phyloP scores from a whole-genome alignment of 2,888 invertebrate genomes.

The Steinernema scapterisci region DNA sequence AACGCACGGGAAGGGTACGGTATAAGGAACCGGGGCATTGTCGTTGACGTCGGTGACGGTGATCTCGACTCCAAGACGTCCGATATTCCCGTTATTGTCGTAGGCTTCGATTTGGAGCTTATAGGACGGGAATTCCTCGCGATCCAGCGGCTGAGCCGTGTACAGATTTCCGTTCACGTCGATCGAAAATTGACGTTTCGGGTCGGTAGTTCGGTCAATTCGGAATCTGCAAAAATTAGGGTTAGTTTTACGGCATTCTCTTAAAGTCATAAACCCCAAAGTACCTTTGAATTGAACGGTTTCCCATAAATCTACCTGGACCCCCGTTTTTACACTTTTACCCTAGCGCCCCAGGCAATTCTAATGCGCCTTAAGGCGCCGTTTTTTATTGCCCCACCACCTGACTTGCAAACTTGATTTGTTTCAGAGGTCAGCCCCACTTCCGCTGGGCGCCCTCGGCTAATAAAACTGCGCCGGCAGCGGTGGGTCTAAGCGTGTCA shows the following conservation, averaged over 20 bases:
- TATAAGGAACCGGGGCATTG: slow-evolving; percentile 85
- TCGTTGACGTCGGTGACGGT: slow-evolving; percentile 80
- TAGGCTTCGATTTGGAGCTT: slow-evolving; percentile 91
- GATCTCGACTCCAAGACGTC: slow-evolving; percentile 79
- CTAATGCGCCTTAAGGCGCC: neutral
- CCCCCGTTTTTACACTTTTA: slow-evolving; percentile 1
- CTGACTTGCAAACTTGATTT: neutral
- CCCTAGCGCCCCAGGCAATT: no score
- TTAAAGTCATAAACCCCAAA: neutral
- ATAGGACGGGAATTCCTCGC: slow-evolving; percentile 92
- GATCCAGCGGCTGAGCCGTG: slow-evolving; percentile 86
- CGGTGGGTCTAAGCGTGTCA: no score
- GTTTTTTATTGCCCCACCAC: neutral
- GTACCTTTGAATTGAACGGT: slow-evolving; percentile 16
- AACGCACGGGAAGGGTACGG: slow-evolving; percentile 87
- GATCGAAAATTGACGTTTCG: slow-evolving; percentile 89
- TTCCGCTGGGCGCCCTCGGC: neutral
- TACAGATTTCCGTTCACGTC: slow-evolving; percentile 92
- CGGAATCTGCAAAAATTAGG: slow-evolving; percentile 61
- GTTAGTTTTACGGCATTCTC: neutral
- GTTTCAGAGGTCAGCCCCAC: neutral
- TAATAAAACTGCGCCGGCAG: no score
- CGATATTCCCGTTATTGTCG: slow-evolving; percentile 77
- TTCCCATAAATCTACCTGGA: slow-evolving; percentile 15
- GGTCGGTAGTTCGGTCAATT: slow-evolving; percentile 87